Conservation (phyloP, 2,888 invertebrate species). For the Cheilosia urbana region DNA sequence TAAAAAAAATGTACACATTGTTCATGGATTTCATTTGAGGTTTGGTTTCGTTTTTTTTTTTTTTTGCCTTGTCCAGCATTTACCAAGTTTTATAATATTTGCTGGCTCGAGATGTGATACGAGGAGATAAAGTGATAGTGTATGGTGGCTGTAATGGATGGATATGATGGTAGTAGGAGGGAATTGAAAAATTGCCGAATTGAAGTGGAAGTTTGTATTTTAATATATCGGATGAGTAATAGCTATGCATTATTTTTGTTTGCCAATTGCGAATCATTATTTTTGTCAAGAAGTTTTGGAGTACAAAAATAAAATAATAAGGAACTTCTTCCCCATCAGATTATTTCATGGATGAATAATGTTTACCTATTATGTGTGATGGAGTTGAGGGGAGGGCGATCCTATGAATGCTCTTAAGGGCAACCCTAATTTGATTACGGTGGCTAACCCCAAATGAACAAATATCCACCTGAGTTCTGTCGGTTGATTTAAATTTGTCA, state of each 20-base stretch:
- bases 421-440: no score
- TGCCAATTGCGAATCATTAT: slow-evolving; percentile 1
- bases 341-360: no score
- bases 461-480: no score
- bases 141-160: slow-evolving; percentile 4
- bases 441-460: no score
- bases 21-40: slow-evolving; percentile 61
- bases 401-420: no score
- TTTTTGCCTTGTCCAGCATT: slow-evolving; percentile 52
- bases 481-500: no score
- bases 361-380: no score
- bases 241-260: slow-evolving; percentile 25
- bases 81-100: slow-evolving; percentile 67
- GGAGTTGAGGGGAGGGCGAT: no score
- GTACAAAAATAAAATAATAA: no score
- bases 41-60: slow-evolving; percentile 26
- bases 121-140: slow-evolving; percentile 47
- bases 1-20: slow-evolving; percentile 42
- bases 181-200: slow-evolving; percentile 63
- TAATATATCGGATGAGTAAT: slow-evolving; percentile 60
- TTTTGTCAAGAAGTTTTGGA: slow-evolving; percentile 1
- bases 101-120: slow-evolving; percentile 51
- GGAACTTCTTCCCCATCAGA: no score
- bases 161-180: background rate
- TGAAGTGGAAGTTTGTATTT: slow-evolving; percentile 58